Evolutionary conservation across 1,140 invertebrate species (phyloP).

Genomic region (Tetraneura akinire): DNA sequence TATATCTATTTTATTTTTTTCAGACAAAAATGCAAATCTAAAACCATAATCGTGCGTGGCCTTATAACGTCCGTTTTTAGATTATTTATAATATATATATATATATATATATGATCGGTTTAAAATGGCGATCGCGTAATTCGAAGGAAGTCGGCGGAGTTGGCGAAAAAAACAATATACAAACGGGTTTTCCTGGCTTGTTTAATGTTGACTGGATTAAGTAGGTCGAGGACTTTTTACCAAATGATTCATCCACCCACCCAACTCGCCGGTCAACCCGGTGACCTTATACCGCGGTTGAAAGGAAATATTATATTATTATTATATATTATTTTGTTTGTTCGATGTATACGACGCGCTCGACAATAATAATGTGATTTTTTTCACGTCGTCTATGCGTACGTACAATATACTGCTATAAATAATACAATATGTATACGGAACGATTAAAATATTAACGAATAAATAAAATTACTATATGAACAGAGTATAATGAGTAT

Average conservation of each 20-base stretch:
- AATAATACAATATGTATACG: too few relatives aligned
- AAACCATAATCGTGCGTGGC: background rate
- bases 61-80: conserved; percentile 11
- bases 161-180: conserved; percentile 19
- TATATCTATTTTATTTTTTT: too few relatives aligned
- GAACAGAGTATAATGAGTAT: too few relatives aligned
- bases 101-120: background rate
- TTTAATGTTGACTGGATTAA: conserved; percentile 50
- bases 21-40: background rate
- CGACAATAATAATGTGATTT: conserved; percentile 26
- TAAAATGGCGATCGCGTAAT: conserved; percentile 37
- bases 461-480: too few relatives aligned
- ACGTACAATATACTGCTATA: background rate
- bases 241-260: conserved; percentile 50
- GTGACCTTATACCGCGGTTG: conserved; percentile 40
- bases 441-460: too few relatives aligned
- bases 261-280: conserved; percentile 32
- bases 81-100: background rate
- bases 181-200: conserved; percentile 49
- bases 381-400: background rate
- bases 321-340: conserved; percentile 24
- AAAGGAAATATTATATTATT: conserved; percentile 40
- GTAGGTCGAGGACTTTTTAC: conserved; percentile 45
- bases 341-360: conserved; percentile 4
- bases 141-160: conserved; percentile 44